Percentiles rank a stretch among this genome's conserved stretches.
Evolutionary conservation across 2,888 invertebrate species (phyloP).

Genomic region (Gari tellinella): DNA sequence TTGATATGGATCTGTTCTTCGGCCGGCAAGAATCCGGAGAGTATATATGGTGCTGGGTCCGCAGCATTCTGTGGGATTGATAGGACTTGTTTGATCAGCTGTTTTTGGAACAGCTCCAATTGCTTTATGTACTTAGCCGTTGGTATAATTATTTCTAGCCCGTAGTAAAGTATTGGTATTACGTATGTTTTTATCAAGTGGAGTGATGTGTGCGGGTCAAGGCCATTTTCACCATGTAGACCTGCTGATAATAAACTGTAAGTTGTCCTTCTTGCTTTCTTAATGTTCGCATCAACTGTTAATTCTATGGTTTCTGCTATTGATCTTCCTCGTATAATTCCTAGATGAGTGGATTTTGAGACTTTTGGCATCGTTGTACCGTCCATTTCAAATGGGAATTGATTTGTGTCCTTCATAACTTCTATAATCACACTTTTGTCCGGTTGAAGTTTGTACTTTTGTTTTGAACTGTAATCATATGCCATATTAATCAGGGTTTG

Average conservation of each 20-base stretch:
- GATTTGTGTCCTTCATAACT: neutral
- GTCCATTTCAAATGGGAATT: neutral
- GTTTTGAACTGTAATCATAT: neutral
- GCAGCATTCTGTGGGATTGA: constrained; percentile 22
- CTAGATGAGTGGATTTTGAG: constrained; percentile 1
- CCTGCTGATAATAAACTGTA: constrained; percentile 5
- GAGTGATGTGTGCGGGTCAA: constrained; percentile 19
- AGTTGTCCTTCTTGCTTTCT: constrained; percentile 6
- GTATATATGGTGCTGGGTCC: constrained; percentile 24
- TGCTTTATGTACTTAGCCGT: neutral
- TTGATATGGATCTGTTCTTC: constrained; percentile 32
- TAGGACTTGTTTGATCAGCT: constrained; percentile 15
- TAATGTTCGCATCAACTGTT: constrained; percentile 5
- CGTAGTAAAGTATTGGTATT: constrained; percentile 23
- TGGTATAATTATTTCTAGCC: constrained; percentile 23
- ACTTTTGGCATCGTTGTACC: constrained; percentile 1
- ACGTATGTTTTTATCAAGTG: constrained; percentile 15
- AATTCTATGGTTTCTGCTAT: neutral
- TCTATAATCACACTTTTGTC: neutral
- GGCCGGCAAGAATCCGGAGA: constrained; percentile 24
- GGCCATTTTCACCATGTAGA: constrained; percentile 8
- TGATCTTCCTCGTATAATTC: constrained; percentile 2
- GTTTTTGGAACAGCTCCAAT: constrained; percentile 24
- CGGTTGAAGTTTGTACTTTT: constrained; percentile 6
- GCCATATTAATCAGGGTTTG: neutral